Conservation (phyloP, 2,797 vertebrate species). For the Percopsis omiscomaycus region DNA sequence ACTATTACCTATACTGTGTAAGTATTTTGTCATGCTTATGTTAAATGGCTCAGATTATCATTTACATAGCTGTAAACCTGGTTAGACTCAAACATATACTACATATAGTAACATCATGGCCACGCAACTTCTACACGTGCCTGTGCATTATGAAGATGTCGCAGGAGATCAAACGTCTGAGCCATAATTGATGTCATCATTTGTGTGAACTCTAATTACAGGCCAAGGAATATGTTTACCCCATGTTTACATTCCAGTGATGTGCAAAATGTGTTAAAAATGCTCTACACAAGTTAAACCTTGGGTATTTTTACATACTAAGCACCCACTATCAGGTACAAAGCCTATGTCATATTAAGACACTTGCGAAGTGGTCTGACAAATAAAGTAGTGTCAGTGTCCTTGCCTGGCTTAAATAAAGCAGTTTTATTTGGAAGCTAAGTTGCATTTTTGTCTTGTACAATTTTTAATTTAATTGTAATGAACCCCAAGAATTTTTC, state of each 20-base stretch:
- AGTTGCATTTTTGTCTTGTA: slow-evolving; percentile 68
- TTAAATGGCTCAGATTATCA: slow-evolving; percentile 73
- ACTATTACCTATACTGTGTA: slow-evolving; percentile 54
- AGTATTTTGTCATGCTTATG: slow-evolving; percentile 66
- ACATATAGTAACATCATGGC: slow-evolving; percentile 39
- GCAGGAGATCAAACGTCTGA: slow-evolving; percentile 69
- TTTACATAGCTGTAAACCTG: slow-evolving; percentile 62
- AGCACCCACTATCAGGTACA: slow-evolving; percentile 61
- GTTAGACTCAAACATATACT: slow-evolving; percentile 35
- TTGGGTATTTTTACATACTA: slow-evolving; percentile 54
- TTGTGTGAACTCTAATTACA: slow-evolving; percentile 73
- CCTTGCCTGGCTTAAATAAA: slow-evolving; percentile 64
- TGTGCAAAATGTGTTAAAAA: slow-evolving; percentile 58
- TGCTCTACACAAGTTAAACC: slow-evolving; percentile 56
- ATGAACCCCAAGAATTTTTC: slow-evolving; percentile 68
- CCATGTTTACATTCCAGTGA: slow-evolving; percentile 79
- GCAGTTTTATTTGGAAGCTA: slow-evolving; percentile 53
- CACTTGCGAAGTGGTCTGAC: slow-evolving; percentile 50
- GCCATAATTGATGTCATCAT: slow-evolving; percentile 63
- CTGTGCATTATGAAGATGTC: slow-evolving; percentile 46
- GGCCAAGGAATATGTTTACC: slow-evolving; percentile 79
- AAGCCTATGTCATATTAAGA: slow-evolving; percentile 59
- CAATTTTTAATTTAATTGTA: slow-evolving; percentile 73
- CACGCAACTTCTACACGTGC: slow-evolving; percentile 51
- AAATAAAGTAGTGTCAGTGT: slow-evolving; percentile 49